These are phyloP conservation scores for Itoplectis maculator DNA, from an alignment of 2,888 invertebrate genomes.

Conservation along the genomic window DNA sequence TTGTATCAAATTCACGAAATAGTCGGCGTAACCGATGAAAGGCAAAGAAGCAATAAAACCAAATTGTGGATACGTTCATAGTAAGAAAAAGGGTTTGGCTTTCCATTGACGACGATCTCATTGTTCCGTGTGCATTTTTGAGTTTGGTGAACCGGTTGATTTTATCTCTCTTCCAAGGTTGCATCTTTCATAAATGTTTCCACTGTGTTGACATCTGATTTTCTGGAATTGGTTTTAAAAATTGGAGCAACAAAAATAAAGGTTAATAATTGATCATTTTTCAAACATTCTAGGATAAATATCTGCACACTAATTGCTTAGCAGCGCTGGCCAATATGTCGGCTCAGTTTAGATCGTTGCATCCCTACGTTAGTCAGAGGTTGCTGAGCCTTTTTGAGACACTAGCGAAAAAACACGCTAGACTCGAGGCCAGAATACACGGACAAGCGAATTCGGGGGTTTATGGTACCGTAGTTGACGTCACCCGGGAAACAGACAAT, in stretches of 20 bases:
- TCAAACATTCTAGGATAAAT: constrained; percentile 91
- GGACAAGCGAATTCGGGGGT: constrained; percentile 69
- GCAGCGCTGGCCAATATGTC: constrained; percentile 99
- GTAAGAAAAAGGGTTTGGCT: too few relatives aligned
- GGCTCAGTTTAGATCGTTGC: constrained; percentile 94
- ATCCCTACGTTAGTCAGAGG: constrained; percentile 98
- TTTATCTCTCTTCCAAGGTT: too few relatives aligned
- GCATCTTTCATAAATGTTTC: too few relatives aligned
- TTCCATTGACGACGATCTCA: too few relatives aligned
- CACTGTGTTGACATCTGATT: neutral
- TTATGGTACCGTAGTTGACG: constrained; percentile 44
- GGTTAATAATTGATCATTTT: constrained; percentile 9
- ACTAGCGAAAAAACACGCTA: constrained; percentile 93
- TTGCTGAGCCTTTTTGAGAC: constrained; percentile 96
- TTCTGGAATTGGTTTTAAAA: neutral
- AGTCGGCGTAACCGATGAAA: too few relatives aligned
- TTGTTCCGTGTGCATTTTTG: too few relatives aligned
- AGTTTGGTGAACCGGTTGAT: too few relatives aligned
- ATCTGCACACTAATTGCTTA: constrained; percentile 98
- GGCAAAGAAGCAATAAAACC: too few relatives aligned
- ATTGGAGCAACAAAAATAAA: neutral
- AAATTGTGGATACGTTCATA: too few relatives aligned
- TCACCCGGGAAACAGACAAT: constrained; percentile 66
- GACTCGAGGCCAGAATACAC: constrained; percentile 86
- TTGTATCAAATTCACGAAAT: neutral